These are phyloP conservation scores for Drosophila pruinosa DNA, from an alignment of 1,140 invertebrate species.

Conservation along the genomic window DNA sequence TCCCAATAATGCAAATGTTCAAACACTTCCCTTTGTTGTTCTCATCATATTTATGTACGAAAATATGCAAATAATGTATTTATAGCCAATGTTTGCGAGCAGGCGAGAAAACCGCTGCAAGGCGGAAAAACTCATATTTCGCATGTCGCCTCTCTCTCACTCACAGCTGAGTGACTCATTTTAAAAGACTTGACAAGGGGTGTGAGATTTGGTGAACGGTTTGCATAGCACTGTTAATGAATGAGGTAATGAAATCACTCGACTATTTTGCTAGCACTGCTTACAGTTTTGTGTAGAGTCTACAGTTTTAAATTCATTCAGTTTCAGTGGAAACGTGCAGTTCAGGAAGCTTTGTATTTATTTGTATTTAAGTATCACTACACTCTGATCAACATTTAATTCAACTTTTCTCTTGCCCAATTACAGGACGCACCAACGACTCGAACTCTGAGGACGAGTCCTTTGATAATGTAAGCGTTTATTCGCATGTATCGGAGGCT, in stretches of 20 bases:
- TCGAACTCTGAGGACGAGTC: conserved; percentile 88
- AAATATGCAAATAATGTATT: not conserved
- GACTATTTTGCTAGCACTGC: not conserved
- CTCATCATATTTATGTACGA: not conserved
- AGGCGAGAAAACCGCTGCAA: not conserved
- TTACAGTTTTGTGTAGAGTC: no score
- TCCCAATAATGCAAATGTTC: conserved; percentile 28
- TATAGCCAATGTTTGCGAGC: not conserved
- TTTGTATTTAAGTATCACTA: not conserved
- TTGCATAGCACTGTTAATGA: not conserved
- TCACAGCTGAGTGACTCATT: conserved; percentile 32
- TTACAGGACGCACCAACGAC: conserved; percentile 69
- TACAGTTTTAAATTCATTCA: no score
- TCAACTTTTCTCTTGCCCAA: not conserved
- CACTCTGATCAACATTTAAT: no score
- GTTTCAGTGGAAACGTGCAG: not conserved
- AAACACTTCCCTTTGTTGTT: conserved; percentile 26
- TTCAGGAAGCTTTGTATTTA: not conserved
- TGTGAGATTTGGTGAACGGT: no score
- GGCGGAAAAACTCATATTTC: conserved; percentile 16
- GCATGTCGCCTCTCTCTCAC: not conserved
- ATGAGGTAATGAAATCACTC: not conserved
- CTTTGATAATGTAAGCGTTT: conserved; percentile 88
- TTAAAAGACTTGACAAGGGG: not conserved
- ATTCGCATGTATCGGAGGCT: conserved; percentile 87